Evolutionary conservation across 35 echinoderm and acorn worm genomes (phyloP), one percentile per base, ranked within the genome.

Genomic region (Hemicentrotus pulcherrimus): DNA sequence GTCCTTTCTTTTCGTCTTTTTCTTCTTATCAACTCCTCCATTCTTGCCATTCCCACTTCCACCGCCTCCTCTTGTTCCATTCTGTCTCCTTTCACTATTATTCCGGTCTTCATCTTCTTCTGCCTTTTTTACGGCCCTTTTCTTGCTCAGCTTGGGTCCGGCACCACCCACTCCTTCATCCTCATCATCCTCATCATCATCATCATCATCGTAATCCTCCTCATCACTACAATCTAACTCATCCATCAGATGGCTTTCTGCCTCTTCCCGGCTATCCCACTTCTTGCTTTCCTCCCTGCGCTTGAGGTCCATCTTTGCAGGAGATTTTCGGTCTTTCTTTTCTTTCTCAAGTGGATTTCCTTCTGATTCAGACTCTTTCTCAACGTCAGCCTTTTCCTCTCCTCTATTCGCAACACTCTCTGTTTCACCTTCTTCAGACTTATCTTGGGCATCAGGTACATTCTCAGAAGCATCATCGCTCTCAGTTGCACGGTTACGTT

Each of bases 171-270:
- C 91, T 47, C 47, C 48, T 47, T 41, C 35, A 41, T 41, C 35
- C 35, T 91, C 89, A 32, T 92, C 60, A 61, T 31, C 92, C 4
- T 35, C 48, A 2, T 95, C 91, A 60, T 94, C 70, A 45, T 86
- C 94, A 92, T 94, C 65, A 11, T 97, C 95, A 12, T 94, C 45
- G 18, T 97, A 91, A 12, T 95, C 96, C 0, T 95, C 94, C 46
- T 31, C 86, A 94, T 96, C 92, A 47, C 31, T 45, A 78, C 46
- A 92, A 50, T 97, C 94, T 86, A 95, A 61, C 87, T 97, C 97
- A 86, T 98, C 97, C 94, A 95, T 94, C 88, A 98, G 60, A 47
- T 96, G 50, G 31, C 52, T 94, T 70, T 98, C 97, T 88, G 95
- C 96, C 78, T 95, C 61, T 31, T 97, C 96, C 31, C n/a, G 31